These are phyloP conservation scores for Dyspetes luteomarginatus DNA, from an alignment of 2,888 invertebrate species.

Conservation along the genomic window DNA sequence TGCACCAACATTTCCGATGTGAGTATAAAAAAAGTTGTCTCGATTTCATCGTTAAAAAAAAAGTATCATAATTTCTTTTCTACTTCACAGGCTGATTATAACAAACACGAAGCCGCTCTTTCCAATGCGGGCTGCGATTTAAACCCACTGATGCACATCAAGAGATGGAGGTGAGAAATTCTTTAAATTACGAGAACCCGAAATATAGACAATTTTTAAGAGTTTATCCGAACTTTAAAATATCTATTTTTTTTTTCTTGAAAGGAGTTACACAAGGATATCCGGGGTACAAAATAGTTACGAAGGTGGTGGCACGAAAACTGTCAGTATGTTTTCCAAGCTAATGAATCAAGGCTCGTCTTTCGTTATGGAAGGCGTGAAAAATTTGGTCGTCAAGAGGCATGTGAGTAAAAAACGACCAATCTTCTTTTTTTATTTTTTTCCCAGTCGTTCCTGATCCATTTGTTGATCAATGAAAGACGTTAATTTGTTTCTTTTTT, in stretches of 20 bases:
- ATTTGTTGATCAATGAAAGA: not conserved
- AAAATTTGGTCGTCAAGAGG: slow-evolving; percentile 98
- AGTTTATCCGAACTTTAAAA: not conserved
- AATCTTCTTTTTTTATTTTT: not conserved
- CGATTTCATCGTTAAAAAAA: not conserved
- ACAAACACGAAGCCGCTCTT: slow-evolving; percentile 92
- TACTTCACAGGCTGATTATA: slow-evolving; percentile 87
- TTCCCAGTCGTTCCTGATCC: not conserved
- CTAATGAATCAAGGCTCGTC: slow-evolving; percentile 98
- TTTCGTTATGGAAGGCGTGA: slow-evolving; percentile 99
- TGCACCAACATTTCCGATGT: slow-evolving; percentile 92
- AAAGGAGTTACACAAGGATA: slow-evolving; percentile 91
- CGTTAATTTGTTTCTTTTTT: slow-evolving; percentile 12
- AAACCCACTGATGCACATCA: slow-evolving; percentile 93
- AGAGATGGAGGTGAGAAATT: slow-evolving; percentile 92
- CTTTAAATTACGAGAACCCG: not conserved
- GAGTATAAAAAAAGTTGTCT: slow-evolving; percentile 56
- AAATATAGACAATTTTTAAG: not conserved
- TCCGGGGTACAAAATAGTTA: slow-evolving; percentile 90
- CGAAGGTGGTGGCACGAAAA: slow-evolving; percentile 97
- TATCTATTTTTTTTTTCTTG: not conserved
- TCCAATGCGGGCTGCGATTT: slow-evolving; percentile 93
- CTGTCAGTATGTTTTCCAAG: slow-evolving; percentile 99
- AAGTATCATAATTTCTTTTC: not conserved
- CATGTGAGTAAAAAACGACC: slow-evolving; percentile 88